Evolutionary conservation across 2,888 invertebrate species (phyloP).

Genomic region (Nemoura dubitans): DNA sequence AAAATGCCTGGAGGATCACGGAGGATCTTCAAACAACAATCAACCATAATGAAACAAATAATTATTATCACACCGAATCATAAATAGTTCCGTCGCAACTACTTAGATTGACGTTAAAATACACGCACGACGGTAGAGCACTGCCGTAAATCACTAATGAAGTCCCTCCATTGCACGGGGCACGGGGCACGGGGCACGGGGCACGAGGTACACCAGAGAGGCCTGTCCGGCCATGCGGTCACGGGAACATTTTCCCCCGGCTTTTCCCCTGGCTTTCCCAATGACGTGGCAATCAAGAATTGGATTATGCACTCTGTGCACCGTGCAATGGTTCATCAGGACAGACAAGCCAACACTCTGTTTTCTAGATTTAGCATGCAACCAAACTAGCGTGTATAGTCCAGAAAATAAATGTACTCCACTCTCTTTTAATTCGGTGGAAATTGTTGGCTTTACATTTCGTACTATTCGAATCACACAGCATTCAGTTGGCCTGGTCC

Average conservation of each 20-base stretch:
- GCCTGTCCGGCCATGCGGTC: not conserved
- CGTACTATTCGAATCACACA: not conserved
- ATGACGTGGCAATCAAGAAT: constrained; percentile 7
- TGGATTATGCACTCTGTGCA: not conserved
- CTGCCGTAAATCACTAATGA: not conserved
- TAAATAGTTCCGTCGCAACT: not conserved
- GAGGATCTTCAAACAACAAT: not conserved
- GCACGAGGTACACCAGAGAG: too few relatives aligned
- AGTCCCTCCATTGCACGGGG: not conserved
- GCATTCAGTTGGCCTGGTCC: not conserved
- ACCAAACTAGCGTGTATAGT: not conserved
- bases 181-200: too few relatives aligned
- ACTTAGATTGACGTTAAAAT: not conserved
- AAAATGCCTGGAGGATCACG: not conserved
- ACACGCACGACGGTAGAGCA: not conserved
- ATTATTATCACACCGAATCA: not conserved
- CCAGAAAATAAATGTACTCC: not conserved
- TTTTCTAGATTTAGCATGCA: too few relatives aligned
- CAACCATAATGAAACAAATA: not conserved
- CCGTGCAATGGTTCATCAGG: not conserved
- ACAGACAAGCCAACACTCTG: not conserved
- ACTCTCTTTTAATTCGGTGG: not conserved
- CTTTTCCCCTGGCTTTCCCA: constrained; percentile 7
- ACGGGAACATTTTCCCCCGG: not conserved
- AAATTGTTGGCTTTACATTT: not conserved